phyloP scores from a whole-genome alignment of 2,888 invertebrate species.

The Scotopteryx bipunctaria region DNA sequence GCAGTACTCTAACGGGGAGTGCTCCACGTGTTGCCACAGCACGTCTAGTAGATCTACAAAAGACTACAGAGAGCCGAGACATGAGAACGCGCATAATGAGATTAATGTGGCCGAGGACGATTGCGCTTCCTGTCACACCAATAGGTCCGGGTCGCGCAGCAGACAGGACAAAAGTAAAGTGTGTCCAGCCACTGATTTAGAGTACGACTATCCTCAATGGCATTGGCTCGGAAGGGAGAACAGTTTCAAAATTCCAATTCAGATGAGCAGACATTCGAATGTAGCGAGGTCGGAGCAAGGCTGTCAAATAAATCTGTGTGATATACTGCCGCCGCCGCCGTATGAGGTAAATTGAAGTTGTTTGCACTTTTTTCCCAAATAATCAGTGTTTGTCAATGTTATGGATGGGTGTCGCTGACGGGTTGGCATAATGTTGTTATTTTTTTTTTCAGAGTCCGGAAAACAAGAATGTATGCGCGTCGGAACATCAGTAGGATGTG shows the following conservation, averaged over 20 bases:
- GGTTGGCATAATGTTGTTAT: conserved; percentile 46
- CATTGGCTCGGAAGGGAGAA: conserved; percentile 79
- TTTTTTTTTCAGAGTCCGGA: conserved; percentile 72
- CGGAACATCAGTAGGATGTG: conserved; percentile 41
- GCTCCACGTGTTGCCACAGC: conserved; percentile 78
- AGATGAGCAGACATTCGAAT: conserved; percentile 74
- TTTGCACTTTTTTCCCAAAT: conserved; percentile 52
- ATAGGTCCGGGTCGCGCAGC: conserved; percentile 76
- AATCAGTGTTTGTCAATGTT: conserved; percentile 47
- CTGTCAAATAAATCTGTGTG: conserved; percentile 85
- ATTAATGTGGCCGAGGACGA: conserved; percentile 74
- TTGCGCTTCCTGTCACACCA: conserved; percentile 75
- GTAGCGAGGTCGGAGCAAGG: conserved; percentile 78
- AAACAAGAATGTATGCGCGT: conserved; percentile 59
- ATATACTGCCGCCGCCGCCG: conserved; percentile 85
- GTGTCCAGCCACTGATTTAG: conserved; percentile 77
- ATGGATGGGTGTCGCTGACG: conserved; percentile 39
- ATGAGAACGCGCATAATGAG: conserved; percentile 70
- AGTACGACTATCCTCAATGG: conserved; percentile 80
- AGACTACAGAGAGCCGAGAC: conserved; percentile 75
- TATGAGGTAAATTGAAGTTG: conserved; percentile 82
- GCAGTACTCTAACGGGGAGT: conserved; percentile 78
- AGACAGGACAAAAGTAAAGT: conserved; percentile 80
- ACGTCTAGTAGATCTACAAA: conserved; percentile 78
- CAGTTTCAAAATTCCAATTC: conserved; percentile 81